Base-by-base conservation (phyloP, 2,888 invertebrate genomes). In the Lathronympha strigana region DNA sequence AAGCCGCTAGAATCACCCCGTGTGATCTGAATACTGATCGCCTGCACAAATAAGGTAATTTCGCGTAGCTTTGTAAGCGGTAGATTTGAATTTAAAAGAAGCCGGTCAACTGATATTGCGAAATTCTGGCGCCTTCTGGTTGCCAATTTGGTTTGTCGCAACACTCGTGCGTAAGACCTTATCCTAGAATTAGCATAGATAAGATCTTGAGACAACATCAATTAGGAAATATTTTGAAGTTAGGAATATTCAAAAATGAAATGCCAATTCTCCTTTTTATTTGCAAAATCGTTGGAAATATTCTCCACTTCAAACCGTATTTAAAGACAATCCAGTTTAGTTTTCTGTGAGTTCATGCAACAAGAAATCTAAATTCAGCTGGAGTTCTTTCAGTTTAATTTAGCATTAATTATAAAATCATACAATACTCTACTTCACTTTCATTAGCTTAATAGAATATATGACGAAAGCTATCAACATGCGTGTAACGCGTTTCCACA, bases 1-100 rank as follows among this genome's bases (percentile, higher is more conserved):
- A 17, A 58, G 17, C 25, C 45, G 6, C n/a, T 43, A 51, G 17
- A 53, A 6, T 53, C 62, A 54, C 66, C 55, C 64, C 31, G 58
- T 61, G 61, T 69, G 74, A 72, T 73, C 73, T 72, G 74, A 78
- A 76, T 76, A 70, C 68, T 67, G 68, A 77, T 74, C 73, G 66
- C 74, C 13, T 33, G 13, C 36, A 36, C 55, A 23, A 54, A 47
- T 40, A 66, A 66, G 66, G 54, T 33, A 54, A 66, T 61, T 61
- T 66, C 25, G 25, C 54, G 36, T 0, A 54, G 55, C 28, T 47
- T 58, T 15, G 60, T 47, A 47, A 60, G 45, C 47, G 45, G 45
- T 19, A 21, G 64, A 54, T 54, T 66, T 61, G 61, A 66, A 66
- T 66, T 61, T 23, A 49, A 66, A 66, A 66, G 66, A 60, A 53